Base-by-base conservation (phyloP, 2,888 invertebrate species). In the Tetrapedia diversipes region DNA sequence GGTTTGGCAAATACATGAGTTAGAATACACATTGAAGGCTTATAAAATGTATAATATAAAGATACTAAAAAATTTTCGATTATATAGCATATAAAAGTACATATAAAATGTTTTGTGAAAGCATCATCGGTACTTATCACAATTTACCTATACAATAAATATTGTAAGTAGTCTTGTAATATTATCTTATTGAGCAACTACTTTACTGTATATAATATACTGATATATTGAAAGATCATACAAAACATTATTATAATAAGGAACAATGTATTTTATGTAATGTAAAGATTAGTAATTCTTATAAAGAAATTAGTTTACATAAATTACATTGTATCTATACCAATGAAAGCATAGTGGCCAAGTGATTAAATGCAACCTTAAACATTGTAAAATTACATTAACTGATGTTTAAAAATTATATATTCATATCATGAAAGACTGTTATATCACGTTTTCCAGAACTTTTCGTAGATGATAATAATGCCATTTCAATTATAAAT, bases 361-460 rank as follows among this genome's bases (percentile, higher is more conserved):
- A 77, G 67, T 14, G 43, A 60, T 64, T 10, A 22, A 14, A 70
- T 71, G 39, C 39, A 39, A 63, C 27, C 39, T 60, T 64, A 66
- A 41, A 59, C 19, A 56, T 37, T 39, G 11, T 64, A 69, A 47
- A 76, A 57, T 64, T 32, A 29, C 29, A 74, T 74, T 39, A 77
- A 54, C 34, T 65, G 45, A 29, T 63, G 72, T 82, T 67, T 67
- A 67, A 70, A 53, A 64, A 66, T 77, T 78, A 57, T 41, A 68
- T 69, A 76, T 19, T 45, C 59, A 69, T 67, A 76, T 64, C 56
- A 72, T 83, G 83, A 83, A 83, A 83, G 83, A 84, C 83, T 71
- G 66, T 68, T 81, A 54, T 83, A 83, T 83, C 83, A 83, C 83
- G 66, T 69, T 75, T 75, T 75, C n/a, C 37, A 47, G 49, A 77